Evolutionary conservation across 2,888 invertebrate species (phyloP).

Genomic region (Zygogramma bicolorata): DNA sequence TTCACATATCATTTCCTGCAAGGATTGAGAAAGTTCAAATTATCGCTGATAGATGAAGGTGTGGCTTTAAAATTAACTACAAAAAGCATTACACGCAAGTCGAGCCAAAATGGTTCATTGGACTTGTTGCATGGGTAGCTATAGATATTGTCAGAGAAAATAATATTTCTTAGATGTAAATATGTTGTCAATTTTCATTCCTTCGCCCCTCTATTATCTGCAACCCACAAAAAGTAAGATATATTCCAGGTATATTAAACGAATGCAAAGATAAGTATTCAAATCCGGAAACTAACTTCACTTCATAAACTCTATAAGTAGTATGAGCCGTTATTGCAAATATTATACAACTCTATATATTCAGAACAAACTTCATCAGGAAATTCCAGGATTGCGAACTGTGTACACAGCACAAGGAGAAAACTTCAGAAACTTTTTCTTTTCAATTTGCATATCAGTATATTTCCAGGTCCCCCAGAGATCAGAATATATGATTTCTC

Average conservation of each 20-base stretch:
- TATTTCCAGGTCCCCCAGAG: conserved; percentile 30
- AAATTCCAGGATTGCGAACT: conserved; percentile 29
- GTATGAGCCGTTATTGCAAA: conserved; percentile 40
- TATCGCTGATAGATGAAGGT: too few relatives aligned
- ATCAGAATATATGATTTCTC: conserved; percentile 24
- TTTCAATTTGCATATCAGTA: conserved; percentile 41
- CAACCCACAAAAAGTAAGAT: background rate
- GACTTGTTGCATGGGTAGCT: too few relatives aligned
- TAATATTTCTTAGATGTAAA: too few relatives aligned
- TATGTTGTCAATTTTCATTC: too few relatives aligned
- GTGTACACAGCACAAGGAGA: conserved; percentile 17
- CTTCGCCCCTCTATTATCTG: background rate
- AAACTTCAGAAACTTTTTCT: conserved; percentile 32
- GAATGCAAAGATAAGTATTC: conserved; percentile 26
- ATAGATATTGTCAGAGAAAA: too few relatives aligned
- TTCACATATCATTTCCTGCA: too few relatives aligned
- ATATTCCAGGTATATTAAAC: background rate
- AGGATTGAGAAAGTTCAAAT: too few relatives aligned
- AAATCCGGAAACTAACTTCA: conserved; percentile 18
- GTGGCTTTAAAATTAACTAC: too few relatives aligned
- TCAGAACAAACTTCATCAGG: conserved; percentile 38
- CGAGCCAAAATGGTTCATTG: too few relatives aligned
- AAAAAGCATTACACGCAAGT: too few relatives aligned
- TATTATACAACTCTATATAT: conserved; percentile 34
- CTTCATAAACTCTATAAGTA: conserved; percentile 34